phyloP scores from a whole-genome alignment of 2,113 vertebrate species.

The Callospermophilus lateralis region DNA sequence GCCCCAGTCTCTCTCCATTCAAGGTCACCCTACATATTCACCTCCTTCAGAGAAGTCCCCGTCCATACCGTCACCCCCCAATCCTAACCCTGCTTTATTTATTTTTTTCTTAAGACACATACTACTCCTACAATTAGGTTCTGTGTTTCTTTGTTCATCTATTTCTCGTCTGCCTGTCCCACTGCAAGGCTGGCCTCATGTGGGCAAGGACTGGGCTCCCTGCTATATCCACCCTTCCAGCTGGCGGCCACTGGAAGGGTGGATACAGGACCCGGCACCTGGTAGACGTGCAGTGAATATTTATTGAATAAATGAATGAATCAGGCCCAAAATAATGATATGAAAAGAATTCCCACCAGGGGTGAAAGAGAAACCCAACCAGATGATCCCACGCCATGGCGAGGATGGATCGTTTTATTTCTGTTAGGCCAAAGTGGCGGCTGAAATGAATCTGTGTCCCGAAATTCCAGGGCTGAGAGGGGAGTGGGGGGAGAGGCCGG shows the following conservation, averaged over 20 bases:
- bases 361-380: neutral
- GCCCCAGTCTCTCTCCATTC: neutral
- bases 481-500: too few relatives aligned
- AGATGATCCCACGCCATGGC: neutral
- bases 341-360: neutral
- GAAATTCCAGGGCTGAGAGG: neutral
- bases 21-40: neutral
- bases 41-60: neutral
- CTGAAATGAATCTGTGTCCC: neutral
- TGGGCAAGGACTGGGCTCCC: neutral
- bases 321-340: neutral
- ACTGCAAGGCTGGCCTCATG: too few relatives aligned
- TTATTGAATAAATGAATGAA: constrained; percentile 38
- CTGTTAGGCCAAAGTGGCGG: neutral
- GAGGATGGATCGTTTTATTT: neutral
- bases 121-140: neutral
- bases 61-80: rapidly evolving
- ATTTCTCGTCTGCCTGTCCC: neutral
- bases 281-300: neutral
- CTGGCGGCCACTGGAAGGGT: too few relatives aligned
- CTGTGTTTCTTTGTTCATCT: neutral
- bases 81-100: neutral
- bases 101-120: neutral
- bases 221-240: neutral
- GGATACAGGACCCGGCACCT: neutral